These are phyloP conservation scores for Amblyopsis rosae DNA, from an alignment of 2,113 vertebrate genomes.

Conservation along the genomic window DNA sequence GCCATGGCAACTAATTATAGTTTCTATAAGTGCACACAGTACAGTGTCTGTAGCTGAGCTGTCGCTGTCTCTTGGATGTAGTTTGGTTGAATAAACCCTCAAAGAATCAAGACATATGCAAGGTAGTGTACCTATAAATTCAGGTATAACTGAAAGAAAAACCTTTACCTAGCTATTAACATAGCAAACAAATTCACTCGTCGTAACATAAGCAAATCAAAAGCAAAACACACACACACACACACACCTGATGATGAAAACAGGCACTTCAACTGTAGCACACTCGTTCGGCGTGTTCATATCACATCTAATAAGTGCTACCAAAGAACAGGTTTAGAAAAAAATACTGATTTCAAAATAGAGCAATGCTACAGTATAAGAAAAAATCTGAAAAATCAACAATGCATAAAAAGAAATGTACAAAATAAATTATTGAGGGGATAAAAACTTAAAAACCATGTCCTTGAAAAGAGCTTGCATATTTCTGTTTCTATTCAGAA, in stretches of 20 bases:
- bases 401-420: too few species aligned
- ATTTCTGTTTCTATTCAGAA: constrained; percentile 39
- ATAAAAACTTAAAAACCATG: constrained; percentile 28
- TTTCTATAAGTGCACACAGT: constrained; percentile 52
- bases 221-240: constrained; percentile 46
- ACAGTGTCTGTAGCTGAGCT: not conserved
- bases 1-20: constrained; percentile 36
- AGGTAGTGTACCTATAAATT: not conserved
- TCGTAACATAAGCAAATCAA: constrained; percentile 30
- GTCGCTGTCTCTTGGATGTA: constrained; percentile 18
- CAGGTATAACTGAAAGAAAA: constrained; percentile 39
- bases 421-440: constrained; percentile 3
- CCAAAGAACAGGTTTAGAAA: constrained; percentile 71
- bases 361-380: constrained; percentile 58
- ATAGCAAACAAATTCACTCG: constrained; percentile 37
- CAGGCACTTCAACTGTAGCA: constrained; percentile 79
- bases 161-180: constrained; percentile 47
- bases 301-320: constrained; percentile 77
- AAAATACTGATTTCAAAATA: constrained; percentile 65
- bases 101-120: constrained; percentile 21
- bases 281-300: constrained; percentile 73
- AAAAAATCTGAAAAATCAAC: constrained; percentile 37
- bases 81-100: constrained; percentile 23
- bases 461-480: constrained; percentile 61
- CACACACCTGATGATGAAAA: constrained; percentile 69